phyloP scores from a whole-genome alignment of 2,888 invertebrate species.

The Lasiommata megera region DNA sequence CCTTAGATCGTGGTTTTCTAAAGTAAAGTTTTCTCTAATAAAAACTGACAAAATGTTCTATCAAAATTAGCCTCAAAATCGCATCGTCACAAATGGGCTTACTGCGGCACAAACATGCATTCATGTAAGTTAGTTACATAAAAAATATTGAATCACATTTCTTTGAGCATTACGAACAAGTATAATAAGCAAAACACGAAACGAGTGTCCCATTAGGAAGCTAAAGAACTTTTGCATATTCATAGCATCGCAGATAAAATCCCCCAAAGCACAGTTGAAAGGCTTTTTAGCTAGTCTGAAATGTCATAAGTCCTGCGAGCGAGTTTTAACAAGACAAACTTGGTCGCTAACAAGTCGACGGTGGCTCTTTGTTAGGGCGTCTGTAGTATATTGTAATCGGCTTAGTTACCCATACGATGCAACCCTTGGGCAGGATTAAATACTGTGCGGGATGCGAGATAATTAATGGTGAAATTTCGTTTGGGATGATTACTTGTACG shows the following conservation, averaged over 20 bases:
- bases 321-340: constrained; percentile 67
- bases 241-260: constrained; percentile 35
- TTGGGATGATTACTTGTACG: constrained; percentile 18
- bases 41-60: too few species aligned
- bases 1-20: too few species aligned
- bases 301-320: constrained; percentile 42
- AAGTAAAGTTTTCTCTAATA: too few species aligned
- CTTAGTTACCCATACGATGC: constrained; percentile 52
- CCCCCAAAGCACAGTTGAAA: constrained; percentile 35
- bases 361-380: constrained; percentile 37
- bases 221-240: constrained; percentile 27
- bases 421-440: constrained; percentile 48
- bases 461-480: constrained; percentile 39
- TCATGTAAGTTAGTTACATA: constrained; percentile 4
- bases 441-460: constrained; percentile 38
- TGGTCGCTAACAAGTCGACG: constrained; percentile 56
- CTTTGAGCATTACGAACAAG: constrained; percentile 10
- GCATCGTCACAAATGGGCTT: too few species aligned
- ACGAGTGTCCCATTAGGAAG: constrained; percentile 23
- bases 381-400: constrained; percentile 56
- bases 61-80: too few species aligned
- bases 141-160: background rate
- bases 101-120: background rate
- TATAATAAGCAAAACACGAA: constrained; percentile 17
- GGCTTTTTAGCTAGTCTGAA: constrained; percentile 41